A percentile compares a stretch with the other conserved stretches of the same genome.
Evolutionary conservation across 2,797 vertebrate genomes (phyloP).

Genomic region (Liasis olivaceus): DNA sequence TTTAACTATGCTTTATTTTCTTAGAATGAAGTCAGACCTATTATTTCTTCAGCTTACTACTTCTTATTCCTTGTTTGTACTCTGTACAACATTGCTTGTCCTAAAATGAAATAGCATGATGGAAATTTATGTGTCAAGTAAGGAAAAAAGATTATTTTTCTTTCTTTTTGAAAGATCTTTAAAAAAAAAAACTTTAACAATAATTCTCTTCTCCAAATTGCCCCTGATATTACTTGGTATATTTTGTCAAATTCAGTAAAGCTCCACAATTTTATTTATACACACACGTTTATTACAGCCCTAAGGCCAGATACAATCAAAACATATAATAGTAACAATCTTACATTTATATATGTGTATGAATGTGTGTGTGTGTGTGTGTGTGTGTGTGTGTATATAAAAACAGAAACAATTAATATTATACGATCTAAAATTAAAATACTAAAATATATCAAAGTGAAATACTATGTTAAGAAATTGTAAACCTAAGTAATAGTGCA

Average conservation of each 20-base stretch:
- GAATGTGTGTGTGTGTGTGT: too few species aligned
- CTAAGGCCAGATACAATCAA: too few species aligned
- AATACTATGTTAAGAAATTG: too few species aligned
- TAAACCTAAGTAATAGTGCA: too few species aligned
- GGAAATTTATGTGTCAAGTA: neutral
- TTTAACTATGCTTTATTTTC: neutral
- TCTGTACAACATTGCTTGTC: neutral
- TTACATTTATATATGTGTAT: too few species aligned
- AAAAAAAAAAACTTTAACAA: neutral
- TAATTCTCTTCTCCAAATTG: neutral
- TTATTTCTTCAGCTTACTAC: neutral
- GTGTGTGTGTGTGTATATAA: too few species aligned
- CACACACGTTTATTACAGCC: too few species aligned
- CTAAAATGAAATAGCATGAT: neutral
- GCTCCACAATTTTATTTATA: too few species aligned
- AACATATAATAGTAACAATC: too few species aligned
- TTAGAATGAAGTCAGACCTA: neutral
- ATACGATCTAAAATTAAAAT: too few species aligned
- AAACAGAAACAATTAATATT: too few species aligned
- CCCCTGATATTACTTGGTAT: neutral
- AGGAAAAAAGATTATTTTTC: neutral
- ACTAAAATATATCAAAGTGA: too few species aligned
- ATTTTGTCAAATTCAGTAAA: neutral
- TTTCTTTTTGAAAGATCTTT: neutral
- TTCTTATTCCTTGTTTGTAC: neutral